Conservation (phyloP, 1,140 invertebrate species). For the Holotrichia oblita region DNA sequence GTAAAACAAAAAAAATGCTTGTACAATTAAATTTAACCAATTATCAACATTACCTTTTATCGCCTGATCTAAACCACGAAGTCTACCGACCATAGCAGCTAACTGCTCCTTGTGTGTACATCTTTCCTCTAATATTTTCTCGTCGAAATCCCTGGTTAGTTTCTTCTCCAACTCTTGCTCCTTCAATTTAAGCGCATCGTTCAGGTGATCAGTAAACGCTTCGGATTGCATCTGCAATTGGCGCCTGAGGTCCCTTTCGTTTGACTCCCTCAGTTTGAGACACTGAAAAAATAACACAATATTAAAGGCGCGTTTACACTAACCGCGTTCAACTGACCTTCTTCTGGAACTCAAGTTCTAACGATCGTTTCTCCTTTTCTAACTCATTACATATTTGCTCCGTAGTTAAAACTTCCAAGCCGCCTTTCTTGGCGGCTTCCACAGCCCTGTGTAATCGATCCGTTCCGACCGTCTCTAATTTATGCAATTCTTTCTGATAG, state of each 20-base stretch:
- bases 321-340: conserved; percentile 58
- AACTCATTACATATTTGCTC: conserved; percentile 65
- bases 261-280: conserved; percentile 69
- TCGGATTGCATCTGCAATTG: conserved; percentile 83
- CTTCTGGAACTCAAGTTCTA: conserved; percentile 67
- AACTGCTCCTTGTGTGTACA: conserved; percentile 80
- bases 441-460: conserved; percentile 70
- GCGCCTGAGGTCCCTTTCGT: conserved; percentile 77
- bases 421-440: conserved; percentile 64
- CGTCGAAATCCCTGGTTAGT: conserved; percentile 73
- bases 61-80: conserved; percentile 88
- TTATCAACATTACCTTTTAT: conserved; percentile 75
- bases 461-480: conserved; percentile 71
- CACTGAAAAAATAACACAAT: conserved; percentile 65
- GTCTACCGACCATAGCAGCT: conserved; percentile 80
- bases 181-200: conserved; percentile 76
- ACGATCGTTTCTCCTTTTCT: conserved; percentile 66
- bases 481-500: conserved; percentile 77
- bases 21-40: too few relatives aligned
- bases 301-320: background rate
- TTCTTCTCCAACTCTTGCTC: conserved; percentile 74
- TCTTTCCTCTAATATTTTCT: conserved; percentile 74
- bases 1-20: too few relatives aligned
- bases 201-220: conserved; percentile 84
- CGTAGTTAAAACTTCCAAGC: conserved; percentile 60